Percentiles rank a stretch among this genome's conserved stretches.
These are phyloP conservation scores for Eupithecia abbreviata DNA, from an alignment of 2,888 invertebrate genomes.

Conservation along the genomic window DNA sequence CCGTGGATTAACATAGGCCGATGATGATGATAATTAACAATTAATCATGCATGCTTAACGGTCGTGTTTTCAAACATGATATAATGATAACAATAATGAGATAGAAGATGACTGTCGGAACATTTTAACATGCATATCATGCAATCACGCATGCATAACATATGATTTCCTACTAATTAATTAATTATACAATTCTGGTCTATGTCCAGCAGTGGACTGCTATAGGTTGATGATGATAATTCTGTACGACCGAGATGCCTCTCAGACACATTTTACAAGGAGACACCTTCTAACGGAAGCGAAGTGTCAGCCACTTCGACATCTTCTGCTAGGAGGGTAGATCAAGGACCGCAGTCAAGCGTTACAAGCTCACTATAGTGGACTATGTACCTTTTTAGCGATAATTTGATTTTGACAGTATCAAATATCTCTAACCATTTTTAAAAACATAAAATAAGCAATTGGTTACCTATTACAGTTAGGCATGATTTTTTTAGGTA, in stretches of 20 bases:
- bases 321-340: not conserved
- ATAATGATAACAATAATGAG: not conserved
- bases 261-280: not conserved
- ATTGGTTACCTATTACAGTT: not conserved
- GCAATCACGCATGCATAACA: too few relatives aligned
- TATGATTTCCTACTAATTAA: not conserved
- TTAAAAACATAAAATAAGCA: not conserved
- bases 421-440: not conserved
- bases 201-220: too few relatives aligned
- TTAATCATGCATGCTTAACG: not conserved
- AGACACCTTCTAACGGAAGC: not conserved
- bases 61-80: not conserved
- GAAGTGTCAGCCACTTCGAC: not conserved
- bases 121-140: not conserved
- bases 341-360: not conserved
- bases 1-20: too few relatives aligned
- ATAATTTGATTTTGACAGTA: not conserved
- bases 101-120: not conserved
- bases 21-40: too few relatives aligned
- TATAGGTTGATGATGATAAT: not conserved
- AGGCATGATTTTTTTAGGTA: not conserved
- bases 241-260: not conserved
- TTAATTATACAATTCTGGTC: not conserved
- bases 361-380: not conserved
- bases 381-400: not conserved